Percentiles rank a stretch among this genome's conserved stretches.
Conservation (phyloP, 1,140 invertebrate genomes). For the Venustaconcha ellipsiformis region DNA sequence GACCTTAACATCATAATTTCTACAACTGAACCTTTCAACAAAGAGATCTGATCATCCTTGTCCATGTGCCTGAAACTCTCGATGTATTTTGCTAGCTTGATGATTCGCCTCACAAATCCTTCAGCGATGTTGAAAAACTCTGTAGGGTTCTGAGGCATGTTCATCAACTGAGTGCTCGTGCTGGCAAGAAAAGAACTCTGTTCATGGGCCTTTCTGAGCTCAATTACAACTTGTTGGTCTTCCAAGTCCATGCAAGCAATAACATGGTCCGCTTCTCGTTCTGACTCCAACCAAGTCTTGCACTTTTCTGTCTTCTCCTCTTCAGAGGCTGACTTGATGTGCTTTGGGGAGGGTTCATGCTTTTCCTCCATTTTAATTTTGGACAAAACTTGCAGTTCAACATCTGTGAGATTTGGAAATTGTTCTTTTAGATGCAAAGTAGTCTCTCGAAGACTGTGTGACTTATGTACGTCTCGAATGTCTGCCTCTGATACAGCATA, state of each 20-base stretch:
- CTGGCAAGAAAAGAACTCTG: constrained; percentile 44
- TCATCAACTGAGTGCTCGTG: constrained; percentile 42
- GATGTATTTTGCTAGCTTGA: constrained; percentile 62
- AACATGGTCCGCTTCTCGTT: constrained; percentile 30
- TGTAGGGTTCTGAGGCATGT: constrained; percentile 45
- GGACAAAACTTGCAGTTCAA: constrained; percentile 10
- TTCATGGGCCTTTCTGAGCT: constrained; percentile 53
- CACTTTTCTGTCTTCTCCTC: constrained; percentile 6
- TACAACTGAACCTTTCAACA: constrained; percentile 63
- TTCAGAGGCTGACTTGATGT: constrained; percentile 1
- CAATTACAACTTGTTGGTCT: constrained; percentile 41
- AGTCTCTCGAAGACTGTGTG: background rate
- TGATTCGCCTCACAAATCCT: constrained; percentile 57
- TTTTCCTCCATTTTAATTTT: constrained; percentile 11
- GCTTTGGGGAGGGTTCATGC: background rate
- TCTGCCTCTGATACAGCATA: constrained; percentile 35
- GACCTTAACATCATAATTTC: constrained; percentile 65
- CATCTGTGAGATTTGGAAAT: constrained; percentile 19
- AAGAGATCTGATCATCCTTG: constrained; percentile 61
- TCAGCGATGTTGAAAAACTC: constrained; percentile 65
- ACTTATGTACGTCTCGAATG: constrained; percentile 1
- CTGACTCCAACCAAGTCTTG: constrained; percentile 40
- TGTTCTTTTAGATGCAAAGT: constrained; percentile 9
- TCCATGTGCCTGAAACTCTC: constrained; percentile 49
- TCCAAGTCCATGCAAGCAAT: constrained; percentile 29